phyloP scores from a whole-genome alignment of 1,140 invertebrate species.

The Procambarus clarkii region DNA sequence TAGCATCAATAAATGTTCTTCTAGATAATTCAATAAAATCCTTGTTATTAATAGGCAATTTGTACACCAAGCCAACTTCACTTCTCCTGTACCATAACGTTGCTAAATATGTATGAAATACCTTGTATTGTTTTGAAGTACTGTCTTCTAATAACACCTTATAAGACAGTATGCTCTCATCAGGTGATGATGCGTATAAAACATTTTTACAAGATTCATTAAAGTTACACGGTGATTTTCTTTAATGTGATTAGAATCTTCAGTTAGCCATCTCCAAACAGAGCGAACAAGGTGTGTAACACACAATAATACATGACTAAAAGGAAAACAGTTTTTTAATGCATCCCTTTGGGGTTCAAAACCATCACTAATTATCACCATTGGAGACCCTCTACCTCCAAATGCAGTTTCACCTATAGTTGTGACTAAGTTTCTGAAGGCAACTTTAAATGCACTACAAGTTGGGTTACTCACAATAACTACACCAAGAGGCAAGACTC shows the following conservation, averaged over 20 bases:
- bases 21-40: conserved; percentile 20
- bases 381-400: background rate
- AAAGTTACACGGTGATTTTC: conserved; percentile 8
- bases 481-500: conserved; percentile 12
- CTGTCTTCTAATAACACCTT: background rate
- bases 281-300: background rate
- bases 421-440: conserved; percentile 6
- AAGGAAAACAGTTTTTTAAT: background rate
- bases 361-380: conserved; percentile 14
- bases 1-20: conserved; percentile 15
- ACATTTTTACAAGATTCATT: conserved; percentile 22
- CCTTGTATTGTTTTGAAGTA: background rate
- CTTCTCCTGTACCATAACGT: conserved; percentile 26
- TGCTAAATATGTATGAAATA: conserved; percentile 20
- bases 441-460: conserved; percentile 5
- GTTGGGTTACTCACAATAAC: conserved; percentile 1
- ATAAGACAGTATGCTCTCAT: background rate
- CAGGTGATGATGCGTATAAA: conserved; percentile 14
- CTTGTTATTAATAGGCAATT: conserved; percentile 12
- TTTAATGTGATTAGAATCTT: conserved; percentile 13
- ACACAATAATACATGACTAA: conserved; percentile 10
- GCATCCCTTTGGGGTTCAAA: conserved; percentile 13
- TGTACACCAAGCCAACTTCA: conserved; percentile 17
- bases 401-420: background rate
- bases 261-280: conserved; percentile 8